Evolutionary conservation across 2,113 vertebrate genomes (phyloP), one percentile per base, ranked within the genome.

Genomic region (Ictidomys tridecemlineatus): DNA sequence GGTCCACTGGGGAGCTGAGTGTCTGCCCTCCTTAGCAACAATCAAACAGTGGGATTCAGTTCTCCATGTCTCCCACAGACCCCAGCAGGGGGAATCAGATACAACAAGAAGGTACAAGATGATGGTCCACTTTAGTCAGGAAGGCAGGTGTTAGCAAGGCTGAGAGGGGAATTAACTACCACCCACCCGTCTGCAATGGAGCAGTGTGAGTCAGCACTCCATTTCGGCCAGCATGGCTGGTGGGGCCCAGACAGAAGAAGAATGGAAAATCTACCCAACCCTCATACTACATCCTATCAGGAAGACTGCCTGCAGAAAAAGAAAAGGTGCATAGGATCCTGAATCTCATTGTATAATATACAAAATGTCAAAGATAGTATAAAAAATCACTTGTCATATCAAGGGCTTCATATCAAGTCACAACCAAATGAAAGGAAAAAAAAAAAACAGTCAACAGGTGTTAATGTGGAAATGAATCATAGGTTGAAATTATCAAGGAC

Each of bases 281-380:
- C 8, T 8, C 8, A 4, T 8, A 5, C 65, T n/a, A 4, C 10
- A 1, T 24, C 20, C 28, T 39, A 0, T 1, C 14, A 5, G 28
- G 56, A 24, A 78, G 39, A n/a, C 30, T 0, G 20, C 39, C 72
- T 24, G 61, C 61, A 32, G 17, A 18, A 2, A 65, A 32, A 82
- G 32, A 24, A 70, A 92, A 51, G 39, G 5, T 1, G 37, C n/a
- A 63, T 1, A 28, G 42, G 16, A 85, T 11, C 45, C 73, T 16
- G 17, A 53, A 26, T 26, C 70, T 61, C 48, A 4, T 14, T 13
- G 4, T 16, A 4, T 4, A 51, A 42, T 24, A 24, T 17, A 17
- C 18, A 22, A 30, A 30, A 51, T 24, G 28, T 67, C 89, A 53
- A 78, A 14, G 34, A 51, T 14, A 51, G n/a, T 51, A 3, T 1